Evolutionary conservation across 2,888 invertebrate species (phyloP).

Genomic region (Scaeva pyrastri): DNA sequence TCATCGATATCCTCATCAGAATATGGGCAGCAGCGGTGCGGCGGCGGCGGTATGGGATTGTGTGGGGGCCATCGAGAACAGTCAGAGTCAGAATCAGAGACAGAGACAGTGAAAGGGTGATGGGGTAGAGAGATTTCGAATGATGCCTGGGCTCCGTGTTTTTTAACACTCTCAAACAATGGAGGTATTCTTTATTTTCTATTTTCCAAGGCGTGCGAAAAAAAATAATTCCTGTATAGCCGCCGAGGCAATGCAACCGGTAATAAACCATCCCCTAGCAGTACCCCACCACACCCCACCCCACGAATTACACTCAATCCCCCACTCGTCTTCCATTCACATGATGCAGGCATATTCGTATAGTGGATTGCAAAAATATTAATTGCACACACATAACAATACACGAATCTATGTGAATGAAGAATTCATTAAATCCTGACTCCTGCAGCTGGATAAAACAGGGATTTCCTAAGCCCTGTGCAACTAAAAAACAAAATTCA

Average conservation of each 20-base stretch:
- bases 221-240: slow-evolving; percentile 28
- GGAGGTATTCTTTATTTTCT: slow-evolving; percentile 58
- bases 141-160: slow-evolving; percentile 39
- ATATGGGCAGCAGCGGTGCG: not conserved
- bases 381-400: slow-evolving; percentile 76
- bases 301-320: slow-evolving; percentile 1
- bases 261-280: slow-evolving; percentile 60
- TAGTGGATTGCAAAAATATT: slow-evolving; percentile 70
- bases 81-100: not conserved
- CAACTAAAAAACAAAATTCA: slow-evolving; percentile 1
- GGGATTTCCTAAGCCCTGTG: slow-evolving; percentile 51
- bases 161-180: slow-evolving; percentile 70
- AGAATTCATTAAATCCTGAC: slow-evolving; percentile 75
- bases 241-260: slow-evolving; percentile 58
- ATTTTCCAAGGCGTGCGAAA: slow-evolving; percentile 70
- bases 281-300: not conserved
- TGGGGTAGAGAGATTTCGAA: not conserved
- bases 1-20: slow-evolving; percentile 62
- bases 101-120: not conserved
- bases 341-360: slow-evolving; percentile 24
- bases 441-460: slow-evolving; percentile 53
- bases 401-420: slow-evolving; percentile 73
- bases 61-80: not conserved
- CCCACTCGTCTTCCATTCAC: not conserved
- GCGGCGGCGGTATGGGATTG: slow-evolving; percentile 4